These are phyloP conservation scores for Leptodactylus fallax DNA, from an alignment of 2,797 vertebrate species.

Conservation along the genomic window DNA sequence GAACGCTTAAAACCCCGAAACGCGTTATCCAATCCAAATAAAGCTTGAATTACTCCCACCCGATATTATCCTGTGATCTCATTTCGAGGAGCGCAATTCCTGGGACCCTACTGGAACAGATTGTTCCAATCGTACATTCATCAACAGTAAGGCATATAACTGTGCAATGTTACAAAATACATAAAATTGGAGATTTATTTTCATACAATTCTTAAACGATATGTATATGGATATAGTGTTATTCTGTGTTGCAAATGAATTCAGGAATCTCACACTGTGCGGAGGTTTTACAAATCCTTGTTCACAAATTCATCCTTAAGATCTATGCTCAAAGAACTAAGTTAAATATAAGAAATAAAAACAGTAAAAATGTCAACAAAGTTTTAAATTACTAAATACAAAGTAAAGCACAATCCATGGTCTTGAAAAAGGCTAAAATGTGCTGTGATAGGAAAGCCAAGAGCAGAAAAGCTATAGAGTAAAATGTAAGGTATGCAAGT, in stretches of 20 bases:
- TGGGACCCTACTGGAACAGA: no score
- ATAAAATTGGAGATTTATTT: not conserved
- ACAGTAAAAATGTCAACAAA: conserved; percentile 19
- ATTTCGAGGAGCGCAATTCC: no score
- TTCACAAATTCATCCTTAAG: not conserved
- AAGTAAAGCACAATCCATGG: conserved; percentile 7
- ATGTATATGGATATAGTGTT: not conserved
- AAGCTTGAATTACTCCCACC: no score
- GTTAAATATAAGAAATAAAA: conserved; percentile 36
- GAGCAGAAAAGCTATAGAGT: conserved; percentile 67
- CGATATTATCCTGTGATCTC: no score
- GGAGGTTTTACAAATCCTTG: not conserved
- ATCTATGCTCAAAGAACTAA: not conserved
- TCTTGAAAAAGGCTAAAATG: conserved; percentile 15
- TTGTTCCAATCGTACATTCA: no score
- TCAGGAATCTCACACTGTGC: not conserved
- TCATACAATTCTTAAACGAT: not conserved
- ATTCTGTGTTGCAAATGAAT: not conserved
- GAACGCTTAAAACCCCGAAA: no score
- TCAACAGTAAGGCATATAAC: not conserved
- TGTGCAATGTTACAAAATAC: not conserved
- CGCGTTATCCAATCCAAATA: no score
- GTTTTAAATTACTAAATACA: conserved; percentile 34
- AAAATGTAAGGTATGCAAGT: conserved; percentile 70
- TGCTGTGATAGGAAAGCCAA: not conserved